phyloP scores from a whole-genome alignment of 2,888 invertebrate species.

The Dryadula phaetusa region DNA sequence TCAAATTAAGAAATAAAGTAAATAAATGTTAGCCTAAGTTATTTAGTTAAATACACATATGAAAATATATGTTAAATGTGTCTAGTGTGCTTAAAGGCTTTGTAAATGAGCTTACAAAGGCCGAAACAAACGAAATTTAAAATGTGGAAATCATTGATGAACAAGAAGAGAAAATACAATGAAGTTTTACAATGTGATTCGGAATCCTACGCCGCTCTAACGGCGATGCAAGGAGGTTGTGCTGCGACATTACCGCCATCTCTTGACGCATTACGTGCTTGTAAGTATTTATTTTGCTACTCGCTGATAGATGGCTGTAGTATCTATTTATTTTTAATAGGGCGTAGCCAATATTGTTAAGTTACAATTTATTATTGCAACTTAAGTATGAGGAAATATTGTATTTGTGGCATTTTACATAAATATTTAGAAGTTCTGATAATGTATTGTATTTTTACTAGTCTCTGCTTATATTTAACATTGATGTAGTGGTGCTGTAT shows the following conservation, averaged over 20 bases:
- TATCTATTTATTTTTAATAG: slow-evolving; percentile 2
- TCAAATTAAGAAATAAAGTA: neutral
- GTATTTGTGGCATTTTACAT: too few species aligned
- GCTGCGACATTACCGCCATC: slow-evolving; percentile 81
- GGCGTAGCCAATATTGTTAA: neutral
- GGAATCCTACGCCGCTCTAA: slow-evolving; percentile 77
- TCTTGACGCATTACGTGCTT: slow-evolving; percentile 79
- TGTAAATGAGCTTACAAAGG: slow-evolving; percentile 75
- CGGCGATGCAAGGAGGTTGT: slow-evolving; percentile 77
- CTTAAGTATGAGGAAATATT: too few species aligned
- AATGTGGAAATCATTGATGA: slow-evolving; percentile 80
- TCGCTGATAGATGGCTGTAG: slow-evolving; percentile 64
- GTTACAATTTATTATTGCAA: neutral
- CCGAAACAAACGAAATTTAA: slow-evolving; percentile 71
- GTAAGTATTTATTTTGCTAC: slow-evolving; percentile 77
- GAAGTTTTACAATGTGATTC: slow-evolving; percentile 72
- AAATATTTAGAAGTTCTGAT: too few species aligned
- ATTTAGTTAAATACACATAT: neutral
- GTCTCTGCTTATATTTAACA: too few species aligned
- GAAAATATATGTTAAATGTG: slow-evolving; percentile 12
- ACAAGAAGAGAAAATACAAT: slow-evolving; percentile 78
- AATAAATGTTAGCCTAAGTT: neutral
- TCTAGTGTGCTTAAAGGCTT: slow-evolving; percentile 49
- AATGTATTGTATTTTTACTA: too few species aligned
- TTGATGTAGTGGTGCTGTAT: too few species aligned